These are phyloP conservation scores for Acropora yongei DNA, from an alignment of 64 coral and sea anemone species.

Conservation along the genomic window DNA sequence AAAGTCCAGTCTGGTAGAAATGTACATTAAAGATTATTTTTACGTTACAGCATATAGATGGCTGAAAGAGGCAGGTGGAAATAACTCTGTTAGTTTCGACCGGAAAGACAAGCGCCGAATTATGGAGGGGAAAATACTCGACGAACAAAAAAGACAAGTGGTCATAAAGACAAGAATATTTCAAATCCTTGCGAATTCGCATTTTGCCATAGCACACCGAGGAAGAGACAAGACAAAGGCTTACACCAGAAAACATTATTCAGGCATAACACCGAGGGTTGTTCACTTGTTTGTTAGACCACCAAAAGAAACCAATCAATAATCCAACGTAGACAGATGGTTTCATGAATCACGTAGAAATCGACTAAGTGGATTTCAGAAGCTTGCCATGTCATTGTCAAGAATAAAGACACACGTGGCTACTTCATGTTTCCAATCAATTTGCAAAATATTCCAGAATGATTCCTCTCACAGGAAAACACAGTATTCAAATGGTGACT, in stretches of 20 bases:
- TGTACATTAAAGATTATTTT: background rate
- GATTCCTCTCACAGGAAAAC: background rate
- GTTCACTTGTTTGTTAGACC: no score
- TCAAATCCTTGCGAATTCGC: background rate
- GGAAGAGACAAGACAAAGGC: background rate
- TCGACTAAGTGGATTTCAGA: no score
- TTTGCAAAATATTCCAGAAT: slow-evolving; percentile 18
- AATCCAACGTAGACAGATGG: background rate
- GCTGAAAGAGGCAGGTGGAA: background rate
- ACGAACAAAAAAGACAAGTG: background rate
- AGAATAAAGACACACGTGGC: background rate
- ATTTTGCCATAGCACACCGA: background rate
- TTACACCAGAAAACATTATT: background rate
- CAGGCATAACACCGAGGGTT: background rate
- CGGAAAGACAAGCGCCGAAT: background rate
- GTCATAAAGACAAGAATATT: background rate
- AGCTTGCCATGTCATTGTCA: background rate
- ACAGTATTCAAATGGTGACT: background rate
- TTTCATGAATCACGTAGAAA: slow-evolving; percentile 15
- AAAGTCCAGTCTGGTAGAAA: background rate
- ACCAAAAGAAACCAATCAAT: background rate
- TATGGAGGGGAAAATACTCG: background rate
- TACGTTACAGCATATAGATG: background rate
- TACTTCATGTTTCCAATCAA: slow-evolving; percentile 14
- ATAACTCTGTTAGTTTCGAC: background rate